Base-by-base conservation (phyloP, 2,888 invertebrate genomes). In the Hylaea fasciaria region DNA sequence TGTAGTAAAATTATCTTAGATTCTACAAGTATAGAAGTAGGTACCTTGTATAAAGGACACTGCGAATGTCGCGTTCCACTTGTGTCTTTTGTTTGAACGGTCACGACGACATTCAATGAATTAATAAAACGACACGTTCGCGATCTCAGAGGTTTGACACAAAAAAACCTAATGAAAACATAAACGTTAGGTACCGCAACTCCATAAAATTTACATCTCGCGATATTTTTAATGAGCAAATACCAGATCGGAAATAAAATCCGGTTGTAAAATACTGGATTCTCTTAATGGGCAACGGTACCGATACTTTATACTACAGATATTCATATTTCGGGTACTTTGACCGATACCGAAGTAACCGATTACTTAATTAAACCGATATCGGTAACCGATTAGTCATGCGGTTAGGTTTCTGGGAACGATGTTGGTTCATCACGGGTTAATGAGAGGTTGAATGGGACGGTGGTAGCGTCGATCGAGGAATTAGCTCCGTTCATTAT, bases 181-280 rank as follows among this genome's bases (percentile, higher is more conserved):
- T 39, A 40, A 1, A n/a, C n/a, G 22, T n/a, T n/a, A n/a, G n/a
- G 14, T 13, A 22, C 51, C n/a, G 32, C 17, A 52, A 32, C 11
- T 35, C 13, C 22, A 43, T 43, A 28, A 50, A 47, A 52, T 45
- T 51, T 57, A 37, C 37, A 37, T 35, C 41, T 48, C 10, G 41
- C 52, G 37, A 44, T 39, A 32, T 14, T 37, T 14, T 47, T 58
- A 40, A 59, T 54, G 17, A 49, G 12, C 17, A 44, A 53, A 45
- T 16, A 59, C 39, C 32, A 46, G 44, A 60, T 50, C 54, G 50
- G 60, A 60, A 55, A 60, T 51, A 51, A 46, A 60, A 46, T 60
- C 60, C 60, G 55, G 41, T 41, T 47, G 16, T 55, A 45, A 43
- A 50, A 60, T 54, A 60, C 39, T 41, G 45, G 28, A 29, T 50